A percentile compares a stretch with the other conserved stretches of the same genome.
These are phyloP conservation scores for Helleia helle DNA, from an alignment of 2,888 invertebrate species.

Conservation along the genomic window DNA sequence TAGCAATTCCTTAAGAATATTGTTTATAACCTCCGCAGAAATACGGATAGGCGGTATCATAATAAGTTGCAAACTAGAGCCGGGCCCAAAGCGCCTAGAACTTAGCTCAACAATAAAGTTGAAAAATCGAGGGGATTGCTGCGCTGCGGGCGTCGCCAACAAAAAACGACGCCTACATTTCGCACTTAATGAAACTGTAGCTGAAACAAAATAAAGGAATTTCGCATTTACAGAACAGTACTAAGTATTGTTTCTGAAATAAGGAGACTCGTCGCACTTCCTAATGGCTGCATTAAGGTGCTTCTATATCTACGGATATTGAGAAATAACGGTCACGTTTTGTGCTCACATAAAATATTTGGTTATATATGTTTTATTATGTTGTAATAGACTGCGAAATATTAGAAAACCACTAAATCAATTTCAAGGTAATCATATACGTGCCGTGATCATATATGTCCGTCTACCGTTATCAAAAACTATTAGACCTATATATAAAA, in stretches of 20 bases:
- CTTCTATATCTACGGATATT: too few species aligned
- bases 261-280: slow-evolving; percentile 35
- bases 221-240: slow-evolving; percentile 46
- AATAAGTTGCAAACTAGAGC: slow-evolving; percentile 41
- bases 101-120: slow-evolving; percentile 61
- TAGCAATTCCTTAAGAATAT: slow-evolving; percentile 2
- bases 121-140: slow-evolving; percentile 62
- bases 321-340: too few species aligned
- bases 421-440: too few species aligned
- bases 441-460: too few species aligned
- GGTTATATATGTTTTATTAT: too few species aligned
- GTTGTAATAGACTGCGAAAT: too few species aligned
- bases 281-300: slow-evolving; percentile 47
- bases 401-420: too few species aligned
- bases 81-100: slow-evolving; percentile 36
- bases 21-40: slow-evolving; percentile 20
- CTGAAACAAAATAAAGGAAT: slow-evolving; percentile 63
- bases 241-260: slow-evolving; percentile 54
- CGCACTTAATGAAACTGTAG: slow-evolving; percentile 71
- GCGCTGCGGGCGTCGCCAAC: slow-evolving; percentile 49
- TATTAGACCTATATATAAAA: too few species aligned
- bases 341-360: too few species aligned
- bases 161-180: slow-evolving; percentile 63
- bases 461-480: too few species aligned
- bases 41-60: slow-evolving; percentile 35